Evolutionary conservation across 2,113 vertebrate genomes (phyloP).

Genomic region (Cynocephalus volans): DNA sequence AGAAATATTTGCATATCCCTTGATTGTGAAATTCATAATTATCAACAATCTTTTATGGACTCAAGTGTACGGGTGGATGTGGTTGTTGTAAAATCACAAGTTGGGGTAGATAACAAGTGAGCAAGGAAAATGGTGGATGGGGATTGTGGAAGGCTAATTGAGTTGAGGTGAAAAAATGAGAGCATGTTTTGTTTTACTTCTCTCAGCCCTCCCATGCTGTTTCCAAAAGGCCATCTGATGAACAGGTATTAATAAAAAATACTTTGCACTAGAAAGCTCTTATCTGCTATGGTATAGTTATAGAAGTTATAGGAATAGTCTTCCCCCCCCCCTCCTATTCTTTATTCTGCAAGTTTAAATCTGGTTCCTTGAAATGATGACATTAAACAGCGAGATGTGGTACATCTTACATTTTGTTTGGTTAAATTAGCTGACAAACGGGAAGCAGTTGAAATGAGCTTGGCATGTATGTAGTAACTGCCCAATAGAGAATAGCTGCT

Average conservation of each 20-base stretch:
- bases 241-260: neutral
- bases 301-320: neutral
- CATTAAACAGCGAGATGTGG: neutral
- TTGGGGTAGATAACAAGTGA: neutral
- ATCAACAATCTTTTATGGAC: neutral
- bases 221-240: neutral
- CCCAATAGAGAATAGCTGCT: neutral
- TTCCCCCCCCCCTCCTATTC: neutral
- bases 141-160: neutral
- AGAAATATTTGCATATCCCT: slow-evolving; percentile 46
- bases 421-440: slow-evolving; percentile 34
- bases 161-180: neutral
- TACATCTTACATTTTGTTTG: neutral
- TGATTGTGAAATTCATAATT: neutral
- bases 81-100: neutral
- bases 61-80: neutral
- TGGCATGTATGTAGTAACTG: neutral
- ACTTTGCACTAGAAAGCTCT: neutral
- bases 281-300: neutral
- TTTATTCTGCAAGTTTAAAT: slow-evolving; percentile 44
- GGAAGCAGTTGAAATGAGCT: neutral
- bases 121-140: neutral
- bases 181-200: neutral
- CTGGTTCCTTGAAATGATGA: neutral
- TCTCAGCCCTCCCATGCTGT: neutral